Base-by-base conservation (phyloP, 2,113 vertebrate species). In the Pteruthius melanotis region DNA sequence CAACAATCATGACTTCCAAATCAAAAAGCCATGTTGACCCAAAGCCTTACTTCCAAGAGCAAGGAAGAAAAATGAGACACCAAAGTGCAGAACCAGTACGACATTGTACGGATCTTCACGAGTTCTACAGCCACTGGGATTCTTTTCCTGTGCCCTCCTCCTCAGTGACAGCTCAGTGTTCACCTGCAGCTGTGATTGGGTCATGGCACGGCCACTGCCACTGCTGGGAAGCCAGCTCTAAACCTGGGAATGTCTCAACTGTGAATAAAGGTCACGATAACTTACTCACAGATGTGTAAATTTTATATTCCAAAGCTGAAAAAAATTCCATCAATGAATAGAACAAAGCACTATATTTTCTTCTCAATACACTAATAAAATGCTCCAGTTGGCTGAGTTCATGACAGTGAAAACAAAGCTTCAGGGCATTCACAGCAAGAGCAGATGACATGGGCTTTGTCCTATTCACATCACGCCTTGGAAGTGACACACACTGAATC, bases 401-500 rank as follows among this genome's bases (percentile, higher is more conserved):
- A 44, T 49, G 23, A 87, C 64, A 91, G 59, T 42, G 71, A 93
- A 94, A 94, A 96, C 85, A 91, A 83, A 95, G 95, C 95, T 88
- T 53, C 37, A 33, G 93, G 94, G 77, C 94, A 97, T 28, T 63
- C 85, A 68, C 28, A 92, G 83, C 71, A 64, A 13, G 80, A 68
- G 85, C 86, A 96, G 82, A 93, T 78, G 86, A 95, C 94, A 57
- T 1, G 21, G 92, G 37, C 93, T 95, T 86, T 93, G 88, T 78
- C 93, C 90, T 87, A 39, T 74, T 93, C 90, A 89, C 83, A 93
- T 69, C 37, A 56, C 93, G 95, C 92, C 93, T 94, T 90, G 86
- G 83, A 80, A 0, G 5, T 21, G 72, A 77, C 85, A 94, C 47
- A 52, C 10, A 37, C n/a, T n/a, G 82, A 75, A 86, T 77, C 75